These are phyloP conservation scores for Drosophila borealis DNA, from an alignment of 2,888 invertebrate species.

Conservation along the genomic window DNA sequence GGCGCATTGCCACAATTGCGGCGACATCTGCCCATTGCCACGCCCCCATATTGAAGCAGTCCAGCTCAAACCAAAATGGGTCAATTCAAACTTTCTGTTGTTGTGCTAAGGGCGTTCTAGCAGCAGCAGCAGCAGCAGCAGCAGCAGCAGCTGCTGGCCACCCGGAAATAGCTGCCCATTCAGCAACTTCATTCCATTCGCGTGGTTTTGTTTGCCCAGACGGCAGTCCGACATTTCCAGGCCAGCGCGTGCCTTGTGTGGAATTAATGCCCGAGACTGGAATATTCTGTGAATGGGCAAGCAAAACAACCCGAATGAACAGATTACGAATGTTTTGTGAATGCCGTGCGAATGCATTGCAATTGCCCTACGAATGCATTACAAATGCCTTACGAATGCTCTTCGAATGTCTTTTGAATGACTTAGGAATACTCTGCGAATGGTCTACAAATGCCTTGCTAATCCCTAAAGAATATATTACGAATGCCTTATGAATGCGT, in stretches of 20 bases:
- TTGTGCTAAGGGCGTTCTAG: background rate
- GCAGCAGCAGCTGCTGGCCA: constrained; percentile 8
- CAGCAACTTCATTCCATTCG: constrained; percentile 18
- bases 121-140: constrained; percentile 14
- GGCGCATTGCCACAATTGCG: constrained; percentile 17
- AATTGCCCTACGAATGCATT: too few relatives aligned
- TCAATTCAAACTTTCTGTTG: constrained; percentile 51
- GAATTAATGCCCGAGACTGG: background rate
- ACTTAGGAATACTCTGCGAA: too few relatives aligned
- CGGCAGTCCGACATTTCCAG: constrained; percentile 32
- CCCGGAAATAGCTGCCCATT: constrained; percentile 30
- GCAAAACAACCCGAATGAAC: background rate
- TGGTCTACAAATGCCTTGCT: too few relatives aligned
- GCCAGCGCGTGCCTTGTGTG: constrained; percentile 27
- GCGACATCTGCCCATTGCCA: constrained; percentile 38
- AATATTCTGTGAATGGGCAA: constrained; percentile 6
- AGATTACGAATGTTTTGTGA: too few relatives aligned
- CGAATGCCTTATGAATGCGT: background rate
- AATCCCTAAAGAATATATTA: too few relatives aligned
- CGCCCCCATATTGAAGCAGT: constrained; percentile 36
- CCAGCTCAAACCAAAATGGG: constrained; percentile 49
- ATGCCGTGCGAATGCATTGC: too few relatives aligned
- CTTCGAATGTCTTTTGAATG: too few relatives aligned
- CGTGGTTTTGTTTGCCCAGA: constrained; percentile 27
- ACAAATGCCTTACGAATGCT: too few relatives aligned